Conservation (phyloP, 92 coral and sea anemone genomes). For the Epizoanthus stellaris region DNA sequence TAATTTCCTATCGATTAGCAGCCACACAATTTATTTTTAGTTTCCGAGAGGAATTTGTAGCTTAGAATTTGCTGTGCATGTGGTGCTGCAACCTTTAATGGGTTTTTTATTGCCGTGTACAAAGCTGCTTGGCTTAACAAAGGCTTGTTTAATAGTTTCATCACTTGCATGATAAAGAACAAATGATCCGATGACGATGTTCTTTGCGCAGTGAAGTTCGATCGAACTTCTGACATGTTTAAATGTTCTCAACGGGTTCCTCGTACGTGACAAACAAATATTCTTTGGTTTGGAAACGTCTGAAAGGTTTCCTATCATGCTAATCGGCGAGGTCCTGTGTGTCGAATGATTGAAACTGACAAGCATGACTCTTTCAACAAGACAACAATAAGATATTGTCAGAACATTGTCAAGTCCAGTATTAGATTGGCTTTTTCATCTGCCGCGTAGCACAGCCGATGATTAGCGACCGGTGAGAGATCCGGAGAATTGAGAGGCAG, state of each 20-base stretch:
- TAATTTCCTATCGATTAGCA: slow-evolving; percentile 20
- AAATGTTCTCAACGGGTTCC: background rate
- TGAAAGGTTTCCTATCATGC: background rate
- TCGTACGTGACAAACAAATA: slow-evolving; percentile 2
- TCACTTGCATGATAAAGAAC: background rate
- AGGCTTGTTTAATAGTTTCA: slow-evolving; percentile 10
- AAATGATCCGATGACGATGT: background rate
- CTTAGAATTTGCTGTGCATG: background rate
- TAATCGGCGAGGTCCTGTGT: background rate
- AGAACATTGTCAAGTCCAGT: background rate
- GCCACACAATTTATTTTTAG: background rate
- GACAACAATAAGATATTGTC: too few species aligned
- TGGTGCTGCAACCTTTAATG: background rate
- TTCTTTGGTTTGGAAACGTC: background rate
- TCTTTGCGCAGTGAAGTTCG: background rate
- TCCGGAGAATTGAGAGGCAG: background rate
- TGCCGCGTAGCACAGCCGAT: too few species aligned
- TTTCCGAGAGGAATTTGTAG: slow-evolving; percentile 27
- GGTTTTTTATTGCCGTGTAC: background rate
- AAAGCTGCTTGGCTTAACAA: slow-evolving; percentile 14
- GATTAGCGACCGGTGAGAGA: background rate
- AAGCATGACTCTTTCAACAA: too few species aligned
- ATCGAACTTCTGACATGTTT: background rate
- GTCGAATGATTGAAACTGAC: too few species aligned
- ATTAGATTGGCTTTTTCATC: background rate